These are phyloP conservation scores for Plutella xylostella DNA, from an alignment of 2,888 invertebrate genomes.

Conservation along the genomic window DNA sequence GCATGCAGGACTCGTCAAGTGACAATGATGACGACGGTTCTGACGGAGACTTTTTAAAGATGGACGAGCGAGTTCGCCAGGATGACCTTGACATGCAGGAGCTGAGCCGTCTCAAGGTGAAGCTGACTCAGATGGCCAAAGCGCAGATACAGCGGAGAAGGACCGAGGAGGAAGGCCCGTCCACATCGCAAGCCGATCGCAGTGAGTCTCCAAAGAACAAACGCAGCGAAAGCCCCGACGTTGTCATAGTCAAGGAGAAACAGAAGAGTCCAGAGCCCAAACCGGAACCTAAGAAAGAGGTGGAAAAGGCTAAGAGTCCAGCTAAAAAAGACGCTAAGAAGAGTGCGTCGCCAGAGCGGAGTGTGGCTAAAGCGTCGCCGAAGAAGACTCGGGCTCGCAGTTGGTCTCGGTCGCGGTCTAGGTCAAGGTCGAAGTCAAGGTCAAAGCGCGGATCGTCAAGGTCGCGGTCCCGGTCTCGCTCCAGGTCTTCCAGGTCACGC, in stretches of 20 bases:
- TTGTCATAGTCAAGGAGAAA: not conserved
- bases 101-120: slow-evolving; percentile 75
- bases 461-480: slow-evolving; percentile 29
- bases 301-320: slow-evolving; percentile 29
- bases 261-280: slow-evolving; percentile 14
- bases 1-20: slow-evolving; percentile 58
- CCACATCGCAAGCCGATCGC: slow-evolving; percentile 27
- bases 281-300: no score
- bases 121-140: slow-evolving; percentile 77
- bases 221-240: not conserved
- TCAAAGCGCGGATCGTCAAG: slow-evolving; percentile 29
- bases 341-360: not conserved
- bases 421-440: slow-evolving; percentile 30
- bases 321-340: slow-evolving; percentile 16
- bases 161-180: slow-evolving; percentile 33
- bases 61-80: slow-evolving; percentile 60
- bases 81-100: slow-evolving; percentile 74
- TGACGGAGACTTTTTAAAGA: slow-evolving; percentile 62
- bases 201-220: slow-evolving; percentile 10
- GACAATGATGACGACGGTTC: slow-evolving; percentile 71
- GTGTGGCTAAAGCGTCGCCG: not conserved
- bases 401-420: slow-evolving; percentile 33
- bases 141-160: slow-evolving; percentile 52
- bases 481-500: slow-evolving; percentile 11
- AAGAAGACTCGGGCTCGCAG: slow-evolving; percentile 24